Conservation (phyloP, 2,113 vertebrate genomes). For the Callipepla squamata region DNA sequence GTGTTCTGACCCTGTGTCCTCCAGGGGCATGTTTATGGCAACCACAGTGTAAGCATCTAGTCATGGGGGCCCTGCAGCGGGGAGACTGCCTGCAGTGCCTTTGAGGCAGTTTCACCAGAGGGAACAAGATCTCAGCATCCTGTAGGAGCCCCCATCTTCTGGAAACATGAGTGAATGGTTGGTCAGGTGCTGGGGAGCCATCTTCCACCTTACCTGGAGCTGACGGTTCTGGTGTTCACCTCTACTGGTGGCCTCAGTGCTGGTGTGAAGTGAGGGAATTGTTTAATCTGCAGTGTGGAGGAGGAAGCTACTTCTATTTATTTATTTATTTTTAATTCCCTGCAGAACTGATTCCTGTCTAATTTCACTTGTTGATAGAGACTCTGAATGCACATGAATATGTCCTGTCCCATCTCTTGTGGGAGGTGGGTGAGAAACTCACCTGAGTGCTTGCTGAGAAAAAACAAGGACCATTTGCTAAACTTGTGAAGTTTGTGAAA, state of each 20-base stretch:
- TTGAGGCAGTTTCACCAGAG: not conserved
- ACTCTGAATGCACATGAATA: not conserved
- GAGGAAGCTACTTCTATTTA: not conserved
- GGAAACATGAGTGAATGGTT: not conserved
- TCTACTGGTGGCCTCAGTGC: accelerated
- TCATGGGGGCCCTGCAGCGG: not conserved
- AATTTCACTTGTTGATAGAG: accelerated
- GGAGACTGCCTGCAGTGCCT: not conserved
- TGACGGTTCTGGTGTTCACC: accelerated
- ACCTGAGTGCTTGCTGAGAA: not conserved
- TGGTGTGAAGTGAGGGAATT: not conserved
- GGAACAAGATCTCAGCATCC: not conserved
- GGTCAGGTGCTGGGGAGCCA: not conserved
- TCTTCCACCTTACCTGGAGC: accelerated
- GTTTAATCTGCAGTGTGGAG: not conserved
- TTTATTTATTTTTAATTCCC: not conserved
- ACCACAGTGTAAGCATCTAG: not conserved
- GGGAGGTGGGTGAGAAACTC: not conserved
- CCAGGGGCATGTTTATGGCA: not conserved
- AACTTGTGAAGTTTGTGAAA: not conserved
- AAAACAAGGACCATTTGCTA: not conserved
- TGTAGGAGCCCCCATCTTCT: accelerated
- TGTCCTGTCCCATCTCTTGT: not conserved
- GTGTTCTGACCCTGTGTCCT: not conserved
- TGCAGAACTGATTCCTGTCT: not conserved